Base-by-base conservation (phyloP, 1,140 invertebrate genomes). In the Saccostrea cuccullata region DNA sequence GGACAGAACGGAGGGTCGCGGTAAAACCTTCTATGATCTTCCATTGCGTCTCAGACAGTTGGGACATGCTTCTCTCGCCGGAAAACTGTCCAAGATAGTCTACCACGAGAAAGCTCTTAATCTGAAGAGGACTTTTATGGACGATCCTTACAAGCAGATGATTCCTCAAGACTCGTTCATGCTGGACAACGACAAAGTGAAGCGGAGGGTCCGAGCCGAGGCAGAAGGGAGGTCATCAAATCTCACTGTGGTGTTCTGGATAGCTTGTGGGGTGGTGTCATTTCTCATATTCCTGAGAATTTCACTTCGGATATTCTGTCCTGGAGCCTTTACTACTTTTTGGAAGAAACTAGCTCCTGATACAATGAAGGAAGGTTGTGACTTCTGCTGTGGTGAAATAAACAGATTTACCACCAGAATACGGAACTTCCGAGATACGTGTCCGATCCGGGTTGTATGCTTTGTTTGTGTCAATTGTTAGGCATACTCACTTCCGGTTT, bases 11-110 rank as follows among this genome's bases (percentile, higher is more conserved):
- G 89, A 91, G 15, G 93, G 91, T 2, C 83, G 60, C n/a, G 90
- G 90, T 13, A 90, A 93, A 87, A 90, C 92, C n/a, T 93, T 93
- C 73, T 73, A 91, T 56, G 90, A 92, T 20, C 88, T 93, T 3
- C 88, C 89, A 2, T 88, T 91, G 30, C 86, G 93, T 58, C 89
- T 93, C 8, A 56, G 88, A 70, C 91, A 93, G 84, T 92, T 93
- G 58, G 92, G 92, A n/a, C 85, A 90, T 26, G 60, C 12, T 13
- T 90, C 91, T 82, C 30, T 93, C 17, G 92, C 93, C 2, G 84
- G 90, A 13, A 92, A 88, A 87, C 88, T 93, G 9, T 92, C 92
- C 26, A 91, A 89, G 70, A 84, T 86, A 12, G 90, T 93, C 17
- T 92, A 91, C 55, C 91, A 91, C 83, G 91, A 93, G 86, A 89